phyloP scores from a whole-genome alignment of 1,140 invertebrate genomes.

The Venturia canescens region DNA sequence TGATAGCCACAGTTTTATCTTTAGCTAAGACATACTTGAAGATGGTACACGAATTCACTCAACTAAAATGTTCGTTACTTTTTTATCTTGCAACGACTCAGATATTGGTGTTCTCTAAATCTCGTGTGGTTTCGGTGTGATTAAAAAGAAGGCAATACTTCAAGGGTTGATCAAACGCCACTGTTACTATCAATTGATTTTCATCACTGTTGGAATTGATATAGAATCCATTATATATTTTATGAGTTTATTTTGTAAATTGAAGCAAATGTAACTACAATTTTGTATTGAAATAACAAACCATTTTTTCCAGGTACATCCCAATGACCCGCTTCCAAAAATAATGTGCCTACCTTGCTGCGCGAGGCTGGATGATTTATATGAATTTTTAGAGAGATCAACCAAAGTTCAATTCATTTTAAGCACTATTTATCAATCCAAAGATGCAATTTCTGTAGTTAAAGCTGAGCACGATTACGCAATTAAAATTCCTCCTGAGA shows the following conservation, averaged over 20 bases:
- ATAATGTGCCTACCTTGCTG: constrained; percentile 49
- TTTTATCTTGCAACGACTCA: too few relatives aligned
- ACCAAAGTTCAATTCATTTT: constrained; percentile 48
- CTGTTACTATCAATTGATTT: too few relatives aligned
- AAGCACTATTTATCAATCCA: constrained; percentile 39
- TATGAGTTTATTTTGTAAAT: neutral
- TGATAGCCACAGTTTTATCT: too few relatives aligned
- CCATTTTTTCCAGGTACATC: constrained; percentile 46
- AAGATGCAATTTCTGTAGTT: constrained; percentile 9
- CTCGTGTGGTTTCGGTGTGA: too few relatives aligned
- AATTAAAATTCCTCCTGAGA: constrained; percentile 3
- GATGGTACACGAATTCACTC: too few relatives aligned
- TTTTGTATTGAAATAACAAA: neutral
- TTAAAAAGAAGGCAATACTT: too few relatives aligned
- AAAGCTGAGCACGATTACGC: constrained; percentile 30
- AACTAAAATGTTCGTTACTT: too few relatives aligned
- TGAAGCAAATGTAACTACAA: neutral
- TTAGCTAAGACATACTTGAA: too few relatives aligned
- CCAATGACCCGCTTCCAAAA: constrained; percentile 50
- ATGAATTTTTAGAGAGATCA: constrained; percentile 51
- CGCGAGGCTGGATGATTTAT: constrained; percentile 49
- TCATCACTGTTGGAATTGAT: too few relatives aligned
- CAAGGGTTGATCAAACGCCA: too few relatives aligned
- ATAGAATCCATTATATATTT: constrained; percentile 21
- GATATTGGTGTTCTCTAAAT: too few relatives aligned